phyloP scores from a whole-genome alignment of 1,140 invertebrate genomes.

The Bombyx mandarina region DNA sequence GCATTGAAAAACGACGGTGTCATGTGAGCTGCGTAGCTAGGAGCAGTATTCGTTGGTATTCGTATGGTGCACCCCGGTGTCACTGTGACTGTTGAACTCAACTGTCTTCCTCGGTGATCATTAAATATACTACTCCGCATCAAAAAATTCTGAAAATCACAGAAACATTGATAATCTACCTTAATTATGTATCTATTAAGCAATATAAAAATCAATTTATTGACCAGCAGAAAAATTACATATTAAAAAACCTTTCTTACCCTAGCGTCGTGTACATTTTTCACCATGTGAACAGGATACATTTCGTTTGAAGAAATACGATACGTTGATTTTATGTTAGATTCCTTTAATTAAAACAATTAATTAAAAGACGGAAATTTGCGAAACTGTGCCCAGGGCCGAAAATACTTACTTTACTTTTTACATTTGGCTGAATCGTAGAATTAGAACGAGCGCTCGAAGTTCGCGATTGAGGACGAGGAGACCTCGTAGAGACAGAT shows the following conservation, averaged over 20 bases:
- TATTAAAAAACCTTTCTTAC: slow-evolving; percentile 20
- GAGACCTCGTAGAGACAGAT: too few species aligned
- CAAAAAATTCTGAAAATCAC: slow-evolving; percentile 30
- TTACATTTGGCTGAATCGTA: too few species aligned
- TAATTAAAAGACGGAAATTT: too few species aligned
- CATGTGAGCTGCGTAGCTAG: slow-evolving; percentile 14
- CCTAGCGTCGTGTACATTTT: slow-evolving; percentile 45
- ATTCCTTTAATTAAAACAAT: too few species aligned
- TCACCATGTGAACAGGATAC: slow-evolving; percentile 23
- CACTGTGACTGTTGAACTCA: slow-evolving; percentile 27
- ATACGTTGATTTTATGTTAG: too few species aligned
- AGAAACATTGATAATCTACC: background rate
- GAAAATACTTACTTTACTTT: too few species aligned
- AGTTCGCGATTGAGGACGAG: too few species aligned
- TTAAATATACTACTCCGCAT: slow-evolving; percentile 28
- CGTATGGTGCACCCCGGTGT: slow-evolving; percentile 23
- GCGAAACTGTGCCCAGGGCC: too few species aligned
- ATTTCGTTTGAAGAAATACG: slow-evolving; percentile 16
- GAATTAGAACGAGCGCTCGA: too few species aligned
- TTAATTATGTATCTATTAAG: background rate
- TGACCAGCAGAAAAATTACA: background rate
- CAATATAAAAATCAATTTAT: too few species aligned
- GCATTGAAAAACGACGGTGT: slow-evolving; percentile 20
- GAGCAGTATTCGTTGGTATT: slow-evolving; percentile 14
- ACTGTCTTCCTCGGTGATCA: slow-evolving; percentile 18